Percentiles rank a stretch among this genome's conserved stretches.
These are phyloP conservation scores for Lonchura striata DNA, from an alignment of 2,113 vertebrate genomes.

Conservation along the genomic window DNA sequence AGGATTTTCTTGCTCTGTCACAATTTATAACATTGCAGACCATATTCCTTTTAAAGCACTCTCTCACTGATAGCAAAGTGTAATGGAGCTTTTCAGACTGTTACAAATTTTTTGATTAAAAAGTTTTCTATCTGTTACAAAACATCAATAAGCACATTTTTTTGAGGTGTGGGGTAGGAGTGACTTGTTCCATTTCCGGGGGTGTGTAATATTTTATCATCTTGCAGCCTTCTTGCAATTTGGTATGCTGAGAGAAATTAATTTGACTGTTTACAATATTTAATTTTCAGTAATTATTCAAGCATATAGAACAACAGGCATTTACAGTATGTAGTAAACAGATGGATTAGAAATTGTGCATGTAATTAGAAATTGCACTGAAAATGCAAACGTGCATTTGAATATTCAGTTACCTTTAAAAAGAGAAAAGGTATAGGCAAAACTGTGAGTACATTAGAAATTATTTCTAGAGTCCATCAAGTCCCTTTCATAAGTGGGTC, in stretches of 20 bases:
- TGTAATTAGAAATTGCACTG: constrained; percentile 77
- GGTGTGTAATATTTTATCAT: constrained; percentile 55
- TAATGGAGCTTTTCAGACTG: constrained; percentile 13
- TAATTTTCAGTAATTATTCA: constrained; percentile 80
- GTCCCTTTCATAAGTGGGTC: background rate
- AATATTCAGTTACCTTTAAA: constrained; percentile 68
- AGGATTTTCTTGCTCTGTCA: background rate
- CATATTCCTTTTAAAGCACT: constrained; percentile 26
- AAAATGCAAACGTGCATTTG: constrained; percentile 68
- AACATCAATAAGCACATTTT: background rate
- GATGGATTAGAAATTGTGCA: constrained; percentile 81
- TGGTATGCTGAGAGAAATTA: constrained; percentile 66
- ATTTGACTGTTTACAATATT: constrained; percentile 76
- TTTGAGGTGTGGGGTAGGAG: background rate
- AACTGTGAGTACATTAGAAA: background rate
- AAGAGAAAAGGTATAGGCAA: constrained; percentile 49
- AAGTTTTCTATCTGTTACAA: constrained; percentile 36
- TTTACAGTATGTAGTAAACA: constrained; percentile 73
- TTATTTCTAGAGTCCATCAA: background rate
- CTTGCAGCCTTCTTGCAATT: constrained; percentile 42
- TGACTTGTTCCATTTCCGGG: constrained; percentile 45
- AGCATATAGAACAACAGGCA: constrained; percentile 72
- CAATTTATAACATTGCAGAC: background rate
- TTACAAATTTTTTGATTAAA: constrained; percentile 44
- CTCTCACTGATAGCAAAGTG: background rate